phyloP scores from a whole-genome alignment of 35 echinoderm and acorn worm species.

The Lytechinus pictus region DNA sequence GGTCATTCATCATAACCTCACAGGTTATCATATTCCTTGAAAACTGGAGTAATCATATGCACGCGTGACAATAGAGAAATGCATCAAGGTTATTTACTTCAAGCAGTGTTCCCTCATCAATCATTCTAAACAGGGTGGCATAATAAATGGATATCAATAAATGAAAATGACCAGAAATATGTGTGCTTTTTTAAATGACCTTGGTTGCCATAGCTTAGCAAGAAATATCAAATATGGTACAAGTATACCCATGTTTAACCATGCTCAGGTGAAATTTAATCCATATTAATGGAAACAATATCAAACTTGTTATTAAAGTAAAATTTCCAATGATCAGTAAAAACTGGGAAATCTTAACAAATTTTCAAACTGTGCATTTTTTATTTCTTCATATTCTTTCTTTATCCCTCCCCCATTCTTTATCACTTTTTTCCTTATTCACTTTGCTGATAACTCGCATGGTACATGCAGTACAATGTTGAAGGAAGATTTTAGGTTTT shows the following conservation, averaged over 20 bases:
- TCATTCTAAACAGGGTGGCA: neutral
- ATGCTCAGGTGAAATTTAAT: neutral
- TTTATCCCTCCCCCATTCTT: neutral
- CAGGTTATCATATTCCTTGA: neutral
- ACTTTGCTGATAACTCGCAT: no score
- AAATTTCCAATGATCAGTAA: neutral
- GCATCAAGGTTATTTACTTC: neutral
- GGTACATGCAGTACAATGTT: no score
- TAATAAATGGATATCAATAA: neutral
- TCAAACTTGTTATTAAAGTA: neutral
- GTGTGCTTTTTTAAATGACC: neutral
- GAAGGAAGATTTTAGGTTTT: no score
- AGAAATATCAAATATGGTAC: neutral
- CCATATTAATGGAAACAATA: neutral
- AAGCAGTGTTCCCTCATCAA: neutral
- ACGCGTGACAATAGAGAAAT: neutral
- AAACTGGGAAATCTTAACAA: neutral
- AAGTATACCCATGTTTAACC: neutral
- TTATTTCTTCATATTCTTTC: neutral
- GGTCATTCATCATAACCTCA: neutral
- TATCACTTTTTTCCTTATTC: neutral
- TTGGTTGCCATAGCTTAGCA: neutral
- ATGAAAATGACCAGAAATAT: neutral
- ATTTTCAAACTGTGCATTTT: no score
- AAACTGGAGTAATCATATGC: neutral